phyloP scores from a whole-genome alignment of 1,140 invertebrate genomes.

The Probaryconus sp. region DNA sequence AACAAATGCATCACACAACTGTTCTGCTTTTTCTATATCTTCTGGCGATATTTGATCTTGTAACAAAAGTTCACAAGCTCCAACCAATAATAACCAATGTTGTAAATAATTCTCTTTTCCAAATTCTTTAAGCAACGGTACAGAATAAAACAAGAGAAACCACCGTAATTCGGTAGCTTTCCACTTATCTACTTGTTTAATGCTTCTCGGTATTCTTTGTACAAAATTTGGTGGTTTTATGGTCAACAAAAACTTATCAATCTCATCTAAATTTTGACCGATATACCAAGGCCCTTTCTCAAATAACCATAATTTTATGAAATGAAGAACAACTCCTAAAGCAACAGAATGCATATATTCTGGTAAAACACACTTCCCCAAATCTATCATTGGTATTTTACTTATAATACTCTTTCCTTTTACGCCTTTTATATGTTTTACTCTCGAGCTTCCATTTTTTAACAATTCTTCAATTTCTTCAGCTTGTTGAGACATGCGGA shows the following conservation, averaged over 20 bases:
- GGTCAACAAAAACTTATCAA: slow-evolving; percentile 43
- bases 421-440: slow-evolving; percentile 28
- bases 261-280: slow-evolving; percentile 6
- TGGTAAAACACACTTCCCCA: slow-evolving; percentile 43
- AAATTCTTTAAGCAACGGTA: slow-evolving; percentile 36
- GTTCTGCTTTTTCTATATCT: slow-evolving; percentile 13
- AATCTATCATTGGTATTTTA: slow-evolving; percentile 39
- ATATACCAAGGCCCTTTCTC: slow-evolving; percentile 26
- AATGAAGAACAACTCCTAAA: slow-evolving; percentile 35
- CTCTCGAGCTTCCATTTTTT: background rate
- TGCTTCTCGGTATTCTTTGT: slow-evolving; percentile 26
- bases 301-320: slow-evolving; percentile 35
- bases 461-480: slow-evolving; percentile 8
- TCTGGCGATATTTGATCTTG: slow-evolving; percentile 11
- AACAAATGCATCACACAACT: slow-evolving; percentile 20
- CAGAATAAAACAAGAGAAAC: slow-evolving; percentile 51
- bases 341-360: slow-evolving; percentile 57
- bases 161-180: slow-evolving; percentile 51
- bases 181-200: slow-evolving; percentile 22
- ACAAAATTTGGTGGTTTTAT: slow-evolving; percentile 43
- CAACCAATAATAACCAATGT: slow-evolving; percentile 24
- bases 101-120: slow-evolving; percentile 31
- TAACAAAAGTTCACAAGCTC: slow-evolving; percentile 8
- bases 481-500: slow-evolving; percentile 5
- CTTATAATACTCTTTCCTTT: slow-evolving; percentile 45